Conservation (phyloP, 1,140 invertebrate species). For the Mycetomoellerius zeteki region DNA sequence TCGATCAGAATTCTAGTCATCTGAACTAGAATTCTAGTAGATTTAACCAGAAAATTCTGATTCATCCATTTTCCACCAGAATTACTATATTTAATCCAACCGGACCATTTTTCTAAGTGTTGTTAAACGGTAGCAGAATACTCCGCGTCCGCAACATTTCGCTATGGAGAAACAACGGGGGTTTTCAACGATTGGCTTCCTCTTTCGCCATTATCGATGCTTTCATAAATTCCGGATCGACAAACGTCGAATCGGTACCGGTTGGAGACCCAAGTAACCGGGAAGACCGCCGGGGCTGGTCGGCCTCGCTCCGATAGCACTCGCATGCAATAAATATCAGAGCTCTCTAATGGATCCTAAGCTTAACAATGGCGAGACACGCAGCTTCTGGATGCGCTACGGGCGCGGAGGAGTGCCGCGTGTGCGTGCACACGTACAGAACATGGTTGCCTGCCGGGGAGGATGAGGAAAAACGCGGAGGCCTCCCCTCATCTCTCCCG, state of each 20-base stretch:
- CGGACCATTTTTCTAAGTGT: not conserved
- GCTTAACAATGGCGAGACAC: conserved; percentile 10
- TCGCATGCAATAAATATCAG: conserved; percentile 41
- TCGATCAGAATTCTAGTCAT: no score
- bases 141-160: not conserved
- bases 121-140: not conserved
- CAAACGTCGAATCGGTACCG: not conserved
- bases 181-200: not conserved
- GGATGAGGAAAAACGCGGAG: conserved; percentile 1
- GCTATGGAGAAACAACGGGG: not conserved
- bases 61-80: no score
- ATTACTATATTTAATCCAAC: no score
- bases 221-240: conserved; percentile 10
- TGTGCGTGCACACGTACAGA: not conserved
- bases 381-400: conserved; percentile 25
- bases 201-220: not conserved
- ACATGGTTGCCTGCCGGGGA: not conserved
- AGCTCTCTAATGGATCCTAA: conserved; percentile 35
- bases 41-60: no score
- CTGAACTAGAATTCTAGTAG: no score
- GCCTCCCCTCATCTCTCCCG: not conserved
- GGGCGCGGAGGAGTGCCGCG: not conserved
- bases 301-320: not conserved
- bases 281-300: not conserved
- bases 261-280: no score